Evolutionary conservation across 2,797 vertebrate genomes (phyloP), one percentile per base, ranked within the genome.

Genomic region (Agapornis canus): DNA sequence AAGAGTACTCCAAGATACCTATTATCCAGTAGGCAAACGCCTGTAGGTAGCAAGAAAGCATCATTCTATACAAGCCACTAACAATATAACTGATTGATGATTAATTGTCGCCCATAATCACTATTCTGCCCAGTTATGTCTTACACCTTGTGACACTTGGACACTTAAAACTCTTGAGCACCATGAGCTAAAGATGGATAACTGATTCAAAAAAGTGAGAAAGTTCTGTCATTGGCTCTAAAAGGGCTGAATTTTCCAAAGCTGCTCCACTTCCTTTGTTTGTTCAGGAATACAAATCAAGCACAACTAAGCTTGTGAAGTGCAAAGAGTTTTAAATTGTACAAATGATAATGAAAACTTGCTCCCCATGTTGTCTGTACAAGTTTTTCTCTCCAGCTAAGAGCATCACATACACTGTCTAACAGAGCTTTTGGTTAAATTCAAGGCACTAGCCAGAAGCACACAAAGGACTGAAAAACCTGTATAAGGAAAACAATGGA

Each of bases 341-440:
- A 35, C 14, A 57, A 10, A 21, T 3, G 72, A 54, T 42, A 90
- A 77, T 21, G 17, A 90, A 86, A 91, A 54, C 10, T 71, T 1
- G 0, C 7, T 77, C 32, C 81, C 75, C 19, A 4, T 27, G 32
- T 15, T 82, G n/a, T 35, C 72, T 76, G 27, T 23, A 54, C 8
- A 13, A 45, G 49, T 61, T 70, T 79, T 66, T 40, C 40, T 93
- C n/a, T 40, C 15, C 9, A 77, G 56, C 43, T 75, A 37, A 90
- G 49, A 72, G 10, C 27, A 73, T 68, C n/a, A 39, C 23, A 81
- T 32, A 9, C 42, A 20, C 14, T 57, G 25, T 35, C 16, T 80
- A 72, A 59, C 4, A 32, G 1, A 66, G 20, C 13, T 95, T 87
- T 87, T 49, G 72, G 52, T 18, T 88, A 83, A 88, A 94, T 80